A percentile compares a stretch with the other conserved stretches of the same genome.
phyloP scores from a whole-genome alignment of 2,113 vertebrate species.

The Cyrtonyx montezumae region DNA sequence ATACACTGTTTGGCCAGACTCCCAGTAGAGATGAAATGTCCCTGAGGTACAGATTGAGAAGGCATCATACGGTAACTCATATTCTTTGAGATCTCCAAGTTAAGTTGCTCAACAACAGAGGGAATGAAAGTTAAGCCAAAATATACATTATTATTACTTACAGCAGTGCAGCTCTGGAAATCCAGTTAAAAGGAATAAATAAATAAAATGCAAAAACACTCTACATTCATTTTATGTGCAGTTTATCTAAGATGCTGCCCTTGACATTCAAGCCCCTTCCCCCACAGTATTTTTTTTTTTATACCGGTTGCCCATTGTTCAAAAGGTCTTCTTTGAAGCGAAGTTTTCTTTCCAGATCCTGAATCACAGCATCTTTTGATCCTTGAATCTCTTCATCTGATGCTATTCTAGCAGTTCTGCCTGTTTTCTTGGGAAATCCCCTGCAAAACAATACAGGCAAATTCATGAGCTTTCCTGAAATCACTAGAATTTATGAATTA shows the following conservation, averaged over 20 bases:
- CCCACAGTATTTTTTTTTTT: background rate
- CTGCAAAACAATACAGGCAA: conserved; percentile 71
- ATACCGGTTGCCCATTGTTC: conserved; percentile 92
- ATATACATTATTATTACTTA: background rate
- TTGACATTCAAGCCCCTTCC: background rate
- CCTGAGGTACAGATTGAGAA: background rate
- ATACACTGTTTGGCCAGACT: background rate
- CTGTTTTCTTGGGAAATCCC: conserved; percentile 89
- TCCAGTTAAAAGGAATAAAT: background rate
- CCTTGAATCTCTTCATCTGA: conserved; percentile 98
- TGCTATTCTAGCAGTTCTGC: conserved; percentile 84
- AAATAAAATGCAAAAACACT: background rate
- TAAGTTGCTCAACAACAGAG: background rate
- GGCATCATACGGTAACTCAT: background rate
- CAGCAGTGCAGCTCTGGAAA: background rate
- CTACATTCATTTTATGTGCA: background rate
- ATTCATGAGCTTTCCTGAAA: background rate
- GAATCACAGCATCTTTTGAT: conserved; percentile 96
- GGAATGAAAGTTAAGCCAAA: background rate
- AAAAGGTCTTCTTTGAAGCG: conserved; percentile 97
- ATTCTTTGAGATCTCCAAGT: background rate
- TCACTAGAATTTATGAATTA: background rate
- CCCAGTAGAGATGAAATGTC: background rate
- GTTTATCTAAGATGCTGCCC: background rate
- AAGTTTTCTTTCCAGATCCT: conserved; percentile 96